Evolutionary conservation across 2,888 invertebrate genomes (phyloP).

Genomic region (Agapetus fuscipes): DNA sequence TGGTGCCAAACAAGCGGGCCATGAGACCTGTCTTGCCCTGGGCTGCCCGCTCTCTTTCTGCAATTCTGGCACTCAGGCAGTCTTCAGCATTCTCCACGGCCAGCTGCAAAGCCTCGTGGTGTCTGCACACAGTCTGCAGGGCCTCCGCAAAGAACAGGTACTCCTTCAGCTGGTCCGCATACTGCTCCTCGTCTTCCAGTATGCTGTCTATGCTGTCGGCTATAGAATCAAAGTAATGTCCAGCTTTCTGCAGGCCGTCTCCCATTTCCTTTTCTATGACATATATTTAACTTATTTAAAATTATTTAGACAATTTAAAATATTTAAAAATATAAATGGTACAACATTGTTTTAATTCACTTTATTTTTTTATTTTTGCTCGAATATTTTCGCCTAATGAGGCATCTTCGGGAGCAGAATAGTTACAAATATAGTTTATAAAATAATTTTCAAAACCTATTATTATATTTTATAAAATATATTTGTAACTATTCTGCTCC

Average conservation of each 20-base stretch:
- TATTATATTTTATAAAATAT: too few relatives aligned
- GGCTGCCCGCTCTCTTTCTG: conserved; percentile 46
- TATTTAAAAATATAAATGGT: too few relatives aligned
- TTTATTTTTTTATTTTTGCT: too few relatives aligned
- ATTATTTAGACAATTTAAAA: too few relatives aligned
- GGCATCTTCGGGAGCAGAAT: too few relatives aligned
- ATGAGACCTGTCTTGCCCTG: conserved; percentile 63
- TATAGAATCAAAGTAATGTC: conserved; percentile 59
- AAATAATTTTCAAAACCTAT: too few relatives aligned
- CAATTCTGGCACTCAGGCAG: conserved; percentile 46
- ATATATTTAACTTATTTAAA: too few relatives aligned
- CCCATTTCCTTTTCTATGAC: conserved; percentile 74
- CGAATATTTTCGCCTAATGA: too few relatives aligned
- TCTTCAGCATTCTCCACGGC: conserved; percentile 64
- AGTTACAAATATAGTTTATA: too few relatives aligned
- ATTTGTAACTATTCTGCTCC: too few relatives aligned
- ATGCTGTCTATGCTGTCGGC: conserved; percentile 63
- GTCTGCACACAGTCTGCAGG: conserved; percentile 61
- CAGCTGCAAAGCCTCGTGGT: conserved; percentile 64
- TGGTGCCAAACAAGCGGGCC: conserved; percentile 63
- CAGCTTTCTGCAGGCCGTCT: conserved; percentile 62
- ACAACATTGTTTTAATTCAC: too few relatives aligned
- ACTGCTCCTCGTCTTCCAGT: conserved; percentile 72
- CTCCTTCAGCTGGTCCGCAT: conserved; percentile 76
- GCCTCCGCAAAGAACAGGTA: conserved; percentile 70